Percentiles rank a stretch among this genome's conserved stretches.
Conservation (phyloP, 2,113 vertebrate genomes). For the Nesospiza acunhae region DNA sequence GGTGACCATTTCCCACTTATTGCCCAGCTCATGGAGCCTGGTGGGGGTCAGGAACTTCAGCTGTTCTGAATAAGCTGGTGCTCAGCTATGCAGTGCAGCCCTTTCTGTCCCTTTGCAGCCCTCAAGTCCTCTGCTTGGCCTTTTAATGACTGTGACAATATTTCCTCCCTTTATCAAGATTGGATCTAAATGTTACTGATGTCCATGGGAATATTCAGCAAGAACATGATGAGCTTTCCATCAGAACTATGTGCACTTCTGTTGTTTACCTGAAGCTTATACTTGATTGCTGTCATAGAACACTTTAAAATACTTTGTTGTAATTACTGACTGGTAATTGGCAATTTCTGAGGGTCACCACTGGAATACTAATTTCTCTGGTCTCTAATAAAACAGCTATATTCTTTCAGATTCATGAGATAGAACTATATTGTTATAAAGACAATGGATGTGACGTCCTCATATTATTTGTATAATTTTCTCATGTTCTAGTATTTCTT, state of each 20-base stretch:
- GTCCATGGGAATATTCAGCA: background rate
- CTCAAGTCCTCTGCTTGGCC: background rate
- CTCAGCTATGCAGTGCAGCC: background rate
- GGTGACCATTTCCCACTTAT: background rate
- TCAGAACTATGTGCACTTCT: background rate
- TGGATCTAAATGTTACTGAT: background rate
- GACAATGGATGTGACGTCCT: background rate
- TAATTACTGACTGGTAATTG: background rate
- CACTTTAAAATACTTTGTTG: background rate
- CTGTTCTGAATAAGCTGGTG: rapidly evolving
- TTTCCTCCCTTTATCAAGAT: background rate
- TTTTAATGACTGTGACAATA: background rate
- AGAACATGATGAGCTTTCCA: background rate
- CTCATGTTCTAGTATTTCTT: background rate
- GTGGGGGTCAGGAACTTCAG: background rate
- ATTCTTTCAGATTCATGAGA: background rate
- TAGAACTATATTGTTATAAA: background rate
- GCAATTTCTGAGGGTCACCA: background rate
- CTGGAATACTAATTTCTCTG: background rate
- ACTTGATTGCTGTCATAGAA: background rate
- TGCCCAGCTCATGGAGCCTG: rapidly evolving
- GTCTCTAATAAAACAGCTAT: background rate
- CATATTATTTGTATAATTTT: background rate
- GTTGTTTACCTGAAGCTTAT: background rate
- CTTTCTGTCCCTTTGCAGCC: background rate